A percentile compares a stretch with the other conserved stretches of the same genome.
Conservation (phyloP, 2,888 invertebrate genomes). For the Poecilus cupreus region DNA sequence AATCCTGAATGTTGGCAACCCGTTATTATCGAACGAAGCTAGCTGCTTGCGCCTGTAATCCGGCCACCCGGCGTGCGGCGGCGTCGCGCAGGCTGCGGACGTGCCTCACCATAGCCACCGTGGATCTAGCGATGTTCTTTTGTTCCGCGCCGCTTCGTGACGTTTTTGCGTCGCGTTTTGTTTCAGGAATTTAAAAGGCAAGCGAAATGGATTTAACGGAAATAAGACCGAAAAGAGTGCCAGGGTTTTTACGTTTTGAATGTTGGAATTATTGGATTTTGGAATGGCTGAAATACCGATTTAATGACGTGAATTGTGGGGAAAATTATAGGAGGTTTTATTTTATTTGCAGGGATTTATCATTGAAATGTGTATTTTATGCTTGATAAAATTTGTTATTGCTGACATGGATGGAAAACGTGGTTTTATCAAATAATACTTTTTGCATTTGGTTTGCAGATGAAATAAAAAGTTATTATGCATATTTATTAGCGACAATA, state of each 20-base stretch:
- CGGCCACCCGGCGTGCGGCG: not conserved
- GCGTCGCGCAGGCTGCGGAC: not conserved
- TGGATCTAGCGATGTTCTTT: conserved; percentile 14
- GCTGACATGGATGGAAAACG: not conserved
- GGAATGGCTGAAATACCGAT: conserved; percentile 4
- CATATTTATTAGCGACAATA: not conserved
- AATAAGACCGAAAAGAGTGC: not conserved
- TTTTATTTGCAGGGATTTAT: conserved; percentile 10
- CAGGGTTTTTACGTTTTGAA: conserved; percentile 22
- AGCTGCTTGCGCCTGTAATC: not conserved
- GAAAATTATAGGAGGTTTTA: conserved; percentile 2
- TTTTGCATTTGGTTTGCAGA: not conserved
- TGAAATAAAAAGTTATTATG: not conserved
- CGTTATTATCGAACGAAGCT: not conserved
- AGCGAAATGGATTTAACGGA: conserved; percentile 36
- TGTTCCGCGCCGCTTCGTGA: conserved; percentile 16
- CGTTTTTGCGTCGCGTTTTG: conserved; percentile 11
- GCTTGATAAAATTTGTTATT: conserved; percentile 21
- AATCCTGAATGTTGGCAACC: not conserved
- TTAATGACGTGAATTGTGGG: conserved; percentile 18
- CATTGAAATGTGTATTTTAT: conserved; percentile 14
- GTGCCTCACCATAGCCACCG: conserved; percentile 20
- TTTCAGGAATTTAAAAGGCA: conserved; percentile 37
- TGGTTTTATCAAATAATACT: not conserved
- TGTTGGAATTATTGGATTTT: conserved; percentile 21